Evolutionary conservation across 2,888 invertebrate species (phyloP), one percentile per base, ranked within the genome.

Genomic region (Hydrotaea diabolus): DNA sequence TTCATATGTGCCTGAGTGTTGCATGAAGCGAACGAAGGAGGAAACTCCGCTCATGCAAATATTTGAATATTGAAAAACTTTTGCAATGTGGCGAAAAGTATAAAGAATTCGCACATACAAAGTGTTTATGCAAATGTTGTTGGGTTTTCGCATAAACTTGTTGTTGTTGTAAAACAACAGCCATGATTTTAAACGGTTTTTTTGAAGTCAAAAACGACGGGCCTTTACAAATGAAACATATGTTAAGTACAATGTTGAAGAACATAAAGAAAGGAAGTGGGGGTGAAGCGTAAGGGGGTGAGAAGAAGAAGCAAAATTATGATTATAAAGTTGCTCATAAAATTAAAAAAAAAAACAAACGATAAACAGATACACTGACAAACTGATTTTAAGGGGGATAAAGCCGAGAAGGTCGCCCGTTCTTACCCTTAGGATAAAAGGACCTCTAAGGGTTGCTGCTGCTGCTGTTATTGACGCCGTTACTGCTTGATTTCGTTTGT

Each of bases 1-100:
- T 59, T 59, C 26, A 59, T 59, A 19, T 23, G 23, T 15, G 59
- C 1, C 15, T 13, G 8, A 23, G 19, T 43, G 19, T 64, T 62
- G 26, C 15, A 17, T 64, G 17, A 64, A 36, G 66, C 7, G 39
- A 59, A 19, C 17, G 21, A 43, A 36, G 36, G 36, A 3, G 36
- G n/a, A 31, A 9, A 69, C 21, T 46, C 39, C 15, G 2, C 0
- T 36, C 26, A 36, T 26, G 17, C 21, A 79, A 81, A 80, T 85
- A 82, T 77, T 82, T 85, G 85, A 74, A 80, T 82, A 82, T 82
- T 85, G 77, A 59, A 82, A 84, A 84, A 81, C 74, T 81, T 84
- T 77, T n/a, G 21, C 39, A 13, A 77, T 49, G 59, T 62, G 57
- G 31, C 71, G 59, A 71, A 55, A 17, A 59, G 66, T 49, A 66